Percentiles rank a stretch among this genome's conserved stretches.
phyloP scores from a whole-genome alignment of 2,888 invertebrate species.

The Archips xylosteana region DNA sequence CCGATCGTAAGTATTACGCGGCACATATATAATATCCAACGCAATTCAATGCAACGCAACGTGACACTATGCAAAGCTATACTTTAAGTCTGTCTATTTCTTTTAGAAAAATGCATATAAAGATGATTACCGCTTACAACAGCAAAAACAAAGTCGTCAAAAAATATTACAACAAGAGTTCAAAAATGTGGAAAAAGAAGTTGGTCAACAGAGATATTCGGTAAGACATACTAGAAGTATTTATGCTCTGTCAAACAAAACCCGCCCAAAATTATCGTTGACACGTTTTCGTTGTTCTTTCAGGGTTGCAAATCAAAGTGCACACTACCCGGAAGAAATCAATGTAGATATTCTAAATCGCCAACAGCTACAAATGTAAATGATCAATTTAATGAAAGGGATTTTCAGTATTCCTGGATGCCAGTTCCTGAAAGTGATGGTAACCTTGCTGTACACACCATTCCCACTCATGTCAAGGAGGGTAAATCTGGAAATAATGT shows the following conservation, averaged over 20 bases:
- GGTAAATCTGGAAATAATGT: constrained; percentile 67
- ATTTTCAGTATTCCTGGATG: constrained; percentile 79
- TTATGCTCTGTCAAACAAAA: neutral
- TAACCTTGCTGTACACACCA: constrained; percentile 71
- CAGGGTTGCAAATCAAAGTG: constrained; percentile 55
- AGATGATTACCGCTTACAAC: constrained; percentile 67
- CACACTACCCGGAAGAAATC: constrained; percentile 27
- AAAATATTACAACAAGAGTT: constrained; percentile 72
- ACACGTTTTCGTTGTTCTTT: constrained; percentile 43
- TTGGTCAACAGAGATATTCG: constrained; percentile 59
- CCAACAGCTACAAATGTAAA: constrained; percentile 50
- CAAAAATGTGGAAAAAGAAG: constrained; percentile 70
- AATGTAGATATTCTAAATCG: constrained; percentile 55
- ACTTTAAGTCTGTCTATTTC: constrained; percentile 6
- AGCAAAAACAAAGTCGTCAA: constrained; percentile 65
- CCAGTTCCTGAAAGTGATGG: constrained; percentile 77
- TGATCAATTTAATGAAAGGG: constrained; percentile 54
- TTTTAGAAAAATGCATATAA: constrained; percentile 66
- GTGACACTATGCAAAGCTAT: too few species aligned
- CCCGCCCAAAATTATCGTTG: neutral
- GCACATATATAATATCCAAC: neutral
- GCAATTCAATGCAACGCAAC: neutral
- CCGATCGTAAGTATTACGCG: constrained; percentile 64
- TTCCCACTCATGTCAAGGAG: constrained; percentile 64
- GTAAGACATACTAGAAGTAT: constrained; percentile 49